These are phyloP conservation scores for Geococcyx californianus DNA, from an alignment of 2,113 vertebrate genomes.

Conservation along the genomic window DNA sequence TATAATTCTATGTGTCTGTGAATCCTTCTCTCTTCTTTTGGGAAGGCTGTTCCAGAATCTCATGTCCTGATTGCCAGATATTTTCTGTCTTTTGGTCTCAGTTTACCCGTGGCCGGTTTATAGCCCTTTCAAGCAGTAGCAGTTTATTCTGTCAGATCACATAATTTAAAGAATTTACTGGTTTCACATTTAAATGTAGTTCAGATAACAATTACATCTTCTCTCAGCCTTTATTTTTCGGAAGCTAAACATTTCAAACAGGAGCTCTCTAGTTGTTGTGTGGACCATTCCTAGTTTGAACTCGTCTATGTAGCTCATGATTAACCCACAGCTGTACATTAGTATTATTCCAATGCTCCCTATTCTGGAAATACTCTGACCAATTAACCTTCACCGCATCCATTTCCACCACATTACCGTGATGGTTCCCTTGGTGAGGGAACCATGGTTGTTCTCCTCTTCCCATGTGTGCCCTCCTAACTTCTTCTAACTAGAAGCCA, in stretches of 20 bases:
- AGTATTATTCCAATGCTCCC: neutral
- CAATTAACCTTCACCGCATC: neutral
- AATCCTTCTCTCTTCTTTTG: neutral
- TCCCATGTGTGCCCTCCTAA: neutral
- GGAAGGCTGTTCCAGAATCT: neutral
- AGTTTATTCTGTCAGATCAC: neutral
- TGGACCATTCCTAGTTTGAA: neutral
- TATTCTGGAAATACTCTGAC: neutral
- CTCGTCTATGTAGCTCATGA: neutral
- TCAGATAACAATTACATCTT: neutral
- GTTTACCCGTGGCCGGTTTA: neutral
- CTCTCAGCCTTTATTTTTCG: neutral
- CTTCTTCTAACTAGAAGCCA: neutral
- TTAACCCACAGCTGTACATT: neutral
- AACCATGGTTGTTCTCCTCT: neutral
- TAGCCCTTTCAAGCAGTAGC: neutral
- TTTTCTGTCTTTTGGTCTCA: neutral
- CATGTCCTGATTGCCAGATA: neutral
- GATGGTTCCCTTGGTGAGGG: neutral
- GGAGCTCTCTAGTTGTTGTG: neutral
- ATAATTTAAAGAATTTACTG: neutral
- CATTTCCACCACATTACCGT: neutral
- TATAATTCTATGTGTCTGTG: too few relatives aligned
- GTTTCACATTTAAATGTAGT: neutral
- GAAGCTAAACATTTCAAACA: neutral